These are phyloP conservation scores for Planiliza haematocheilus DNA, from an alignment of 2,113 vertebrate genomes.

Conservation along the genomic window DNA sequence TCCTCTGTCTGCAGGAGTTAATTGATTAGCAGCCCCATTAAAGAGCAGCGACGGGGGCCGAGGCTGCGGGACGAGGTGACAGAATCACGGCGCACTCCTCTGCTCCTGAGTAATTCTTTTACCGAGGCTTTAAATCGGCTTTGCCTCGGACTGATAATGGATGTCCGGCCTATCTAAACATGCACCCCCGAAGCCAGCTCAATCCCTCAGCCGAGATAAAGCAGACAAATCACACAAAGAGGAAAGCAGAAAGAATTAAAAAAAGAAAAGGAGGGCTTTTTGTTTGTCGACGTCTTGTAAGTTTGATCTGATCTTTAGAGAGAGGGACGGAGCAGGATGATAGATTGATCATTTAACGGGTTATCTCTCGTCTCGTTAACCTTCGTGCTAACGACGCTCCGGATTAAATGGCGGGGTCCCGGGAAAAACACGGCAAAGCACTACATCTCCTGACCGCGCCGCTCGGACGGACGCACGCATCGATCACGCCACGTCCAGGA, in stretches of 20 bases:
- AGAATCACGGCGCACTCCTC: constrained; percentile 34
- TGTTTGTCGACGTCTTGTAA: constrained; percentile 10
- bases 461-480: constrained; percentile 50
- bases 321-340: constrained; percentile 36
- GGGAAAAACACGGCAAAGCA: constrained; percentile 28
- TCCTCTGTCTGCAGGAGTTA: constrained; percentile 32
- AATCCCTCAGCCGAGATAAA: constrained; percentile 61
- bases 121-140: constrained; percentile 63
- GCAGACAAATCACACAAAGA: constrained; percentile 56
- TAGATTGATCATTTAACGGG: constrained; percentile 59
- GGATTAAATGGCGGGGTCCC: constrained; percentile 61
- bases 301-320: constrained; percentile 2
- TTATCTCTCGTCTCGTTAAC: constrained; percentile 69
- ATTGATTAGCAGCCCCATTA: constrained; percentile 70
- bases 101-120: constrained; percentile 58
- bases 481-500: constrained; percentile 67
- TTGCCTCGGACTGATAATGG: constrained; percentile 72
- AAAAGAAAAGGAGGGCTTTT: constrained; percentile 10
- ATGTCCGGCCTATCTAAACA: constrained; percentile 71
- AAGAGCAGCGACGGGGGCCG: constrained; percentile 43
- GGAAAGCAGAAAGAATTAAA: constrained; percentile 30
- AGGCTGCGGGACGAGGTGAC: constrained; percentile 39
- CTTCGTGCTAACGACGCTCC: constrained; percentile 66
- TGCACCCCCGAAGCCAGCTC: constrained; percentile 61
- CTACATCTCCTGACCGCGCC: constrained; percentile 59